Conservation (phyloP, 1,140 invertebrate species). For the Cylas formicarius region DNA sequence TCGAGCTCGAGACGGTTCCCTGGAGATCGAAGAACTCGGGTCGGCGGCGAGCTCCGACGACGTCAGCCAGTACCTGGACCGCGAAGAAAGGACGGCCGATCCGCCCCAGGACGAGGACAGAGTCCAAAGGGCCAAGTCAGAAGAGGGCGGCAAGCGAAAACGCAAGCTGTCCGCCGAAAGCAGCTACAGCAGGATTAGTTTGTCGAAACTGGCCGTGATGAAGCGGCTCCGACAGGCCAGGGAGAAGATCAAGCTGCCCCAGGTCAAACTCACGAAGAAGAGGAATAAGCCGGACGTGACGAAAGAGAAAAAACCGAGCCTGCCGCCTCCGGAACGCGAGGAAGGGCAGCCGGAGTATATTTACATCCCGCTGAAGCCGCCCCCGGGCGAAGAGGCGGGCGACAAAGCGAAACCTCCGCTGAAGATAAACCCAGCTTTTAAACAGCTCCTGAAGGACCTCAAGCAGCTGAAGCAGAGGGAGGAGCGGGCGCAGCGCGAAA, state of each 20-base stretch:
- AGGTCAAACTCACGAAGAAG: conserved; percentile 20
- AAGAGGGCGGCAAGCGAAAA: conserved; percentile 28
- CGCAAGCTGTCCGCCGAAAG: conserved; percentile 36
- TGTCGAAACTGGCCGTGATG: conserved; percentile 31
- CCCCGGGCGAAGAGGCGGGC: conserved; percentile 23
- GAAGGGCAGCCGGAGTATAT: conserved; percentile 35
- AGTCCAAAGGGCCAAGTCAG: conserved; percentile 20
- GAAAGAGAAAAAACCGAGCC: conserved; percentile 9
- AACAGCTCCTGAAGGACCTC: conserved; percentile 18
- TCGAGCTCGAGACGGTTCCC: conserved; percentile 9
- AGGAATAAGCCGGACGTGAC: conserved; percentile 1
- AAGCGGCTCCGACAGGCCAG: conserved; percentile 35
- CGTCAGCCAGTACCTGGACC: conserved; percentile 40
- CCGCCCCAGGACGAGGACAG: conserved; percentile 6
- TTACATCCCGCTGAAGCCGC: conserved; percentile 40
- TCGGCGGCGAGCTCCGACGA: conserved; percentile 37
- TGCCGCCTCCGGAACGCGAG: neutral
- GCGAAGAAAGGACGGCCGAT: conserved; percentile 30
- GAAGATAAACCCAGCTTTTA: conserved; percentile 19
- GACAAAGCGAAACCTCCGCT: conserved; percentile 9
- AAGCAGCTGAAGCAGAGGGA: conserved; percentile 8
- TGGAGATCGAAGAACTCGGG: conserved; percentile 24
- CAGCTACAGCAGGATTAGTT: conserved; percentile 35
- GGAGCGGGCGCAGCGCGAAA: neutral
- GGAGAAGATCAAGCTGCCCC: conserved; percentile 36